A percentile compares a stretch with the other conserved stretches of the same genome.
These are phyloP conservation scores for Psylliodes chrysocephalus DNA, from an alignment of 2,888 invertebrate genomes.

Conservation along the genomic window DNA sequence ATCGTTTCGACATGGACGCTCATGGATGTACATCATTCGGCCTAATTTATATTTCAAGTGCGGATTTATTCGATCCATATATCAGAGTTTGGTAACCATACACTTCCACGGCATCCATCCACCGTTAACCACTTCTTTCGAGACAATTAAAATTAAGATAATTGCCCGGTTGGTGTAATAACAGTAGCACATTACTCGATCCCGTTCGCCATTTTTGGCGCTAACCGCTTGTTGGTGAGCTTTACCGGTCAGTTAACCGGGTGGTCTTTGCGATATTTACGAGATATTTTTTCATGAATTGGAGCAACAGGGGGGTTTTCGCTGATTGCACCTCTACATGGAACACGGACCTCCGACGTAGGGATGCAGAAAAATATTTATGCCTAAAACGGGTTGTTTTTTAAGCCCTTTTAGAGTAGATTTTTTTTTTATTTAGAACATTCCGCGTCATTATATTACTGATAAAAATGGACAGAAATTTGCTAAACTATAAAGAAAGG, in stretches of 20 bases:
- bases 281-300: background rate
- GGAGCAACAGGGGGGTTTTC: background rate
- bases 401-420: no score
- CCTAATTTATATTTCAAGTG: constrained; percentile 22
- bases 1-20: no score
- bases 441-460: no score
- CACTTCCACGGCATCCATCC: background rate
- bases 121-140: constrained; percentile 25
- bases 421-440: no score
- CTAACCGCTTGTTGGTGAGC: constrained; percentile 19
- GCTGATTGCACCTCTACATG: no score
- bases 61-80: constrained; percentile 6
- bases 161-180: constrained; percentile 32
- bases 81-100: constrained; percentile 9
- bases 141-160: constrained; percentile 35
- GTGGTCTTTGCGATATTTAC: constrained; percentile 22
- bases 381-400: no score
- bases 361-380: no score
- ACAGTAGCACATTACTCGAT: constrained; percentile 27
- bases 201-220: constrained; percentile 21
- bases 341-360: no score
- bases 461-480: no score
- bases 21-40: no score
- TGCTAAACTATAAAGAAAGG: no score
- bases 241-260: constrained; percentile 21